Evolutionary conservation across 2,113 vertebrate genomes (phyloP).

Genomic region (Tricholaema leucomelas): DNA sequence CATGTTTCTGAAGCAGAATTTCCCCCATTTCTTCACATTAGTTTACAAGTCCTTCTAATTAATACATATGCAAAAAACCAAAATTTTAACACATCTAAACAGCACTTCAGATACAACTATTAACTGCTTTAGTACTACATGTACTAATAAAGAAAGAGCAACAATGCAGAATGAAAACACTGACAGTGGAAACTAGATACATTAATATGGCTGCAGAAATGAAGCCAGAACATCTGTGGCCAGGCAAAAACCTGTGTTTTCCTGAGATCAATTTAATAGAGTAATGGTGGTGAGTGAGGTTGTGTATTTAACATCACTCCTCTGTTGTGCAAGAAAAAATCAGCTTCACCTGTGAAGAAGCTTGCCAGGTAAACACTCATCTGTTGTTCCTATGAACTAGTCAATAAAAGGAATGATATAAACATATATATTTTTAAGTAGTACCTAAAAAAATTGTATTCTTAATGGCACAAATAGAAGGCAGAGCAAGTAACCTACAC

Average conservation of each 20-base stretch:
- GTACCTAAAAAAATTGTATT: neutral
- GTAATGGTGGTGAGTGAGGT: neutral
- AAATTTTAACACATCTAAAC: neutral
- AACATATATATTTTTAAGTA: neutral
- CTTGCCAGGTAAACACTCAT: neutral
- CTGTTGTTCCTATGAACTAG: neutral
- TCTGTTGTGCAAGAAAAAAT: neutral
- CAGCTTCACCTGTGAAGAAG: neutral
- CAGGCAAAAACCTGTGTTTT: neutral
- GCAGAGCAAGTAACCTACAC: neutral
- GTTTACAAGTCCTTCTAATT: neutral
- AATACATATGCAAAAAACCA: neutral
- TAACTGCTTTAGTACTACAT: neutral
- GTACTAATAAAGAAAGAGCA: neutral
- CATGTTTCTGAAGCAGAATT: neutral
- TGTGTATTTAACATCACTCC: conserved; percentile 2
- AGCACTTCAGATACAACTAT: neutral
- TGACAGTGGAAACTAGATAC: neutral
- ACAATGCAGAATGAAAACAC: neutral
- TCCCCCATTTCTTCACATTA: neutral
- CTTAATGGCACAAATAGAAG: neutral
- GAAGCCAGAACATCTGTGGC: neutral
- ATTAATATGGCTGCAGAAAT: neutral
- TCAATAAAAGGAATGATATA: neutral
- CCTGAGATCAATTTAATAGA: neutral